A percentile compares a stretch with the other conserved stretches of the same genome.
phyloP scores from a whole-genome alignment of 2,113 vertebrate genomes.

The Sinocyclocheilus anophthalmus region DNA sequence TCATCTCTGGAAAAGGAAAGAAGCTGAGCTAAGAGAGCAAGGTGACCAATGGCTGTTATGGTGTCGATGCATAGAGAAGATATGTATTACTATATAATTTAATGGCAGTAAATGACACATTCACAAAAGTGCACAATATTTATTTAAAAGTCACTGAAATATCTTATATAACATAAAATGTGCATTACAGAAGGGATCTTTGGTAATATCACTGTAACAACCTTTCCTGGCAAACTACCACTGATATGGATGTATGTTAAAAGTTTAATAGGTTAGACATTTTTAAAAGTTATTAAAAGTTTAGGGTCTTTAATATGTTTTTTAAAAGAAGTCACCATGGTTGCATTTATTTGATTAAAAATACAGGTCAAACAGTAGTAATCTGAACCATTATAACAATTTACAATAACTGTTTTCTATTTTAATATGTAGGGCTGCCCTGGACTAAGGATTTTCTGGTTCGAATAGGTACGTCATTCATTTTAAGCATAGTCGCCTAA shows the following conservation, averaged over 20 bases:
- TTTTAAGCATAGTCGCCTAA: too few relatives aligned
- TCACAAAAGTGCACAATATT: background rate
- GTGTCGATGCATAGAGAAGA: background rate
- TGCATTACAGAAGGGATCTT: background rate
- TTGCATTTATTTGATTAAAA: background rate
- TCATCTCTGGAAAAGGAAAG: background rate
- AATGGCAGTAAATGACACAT: conserved; percentile 1
- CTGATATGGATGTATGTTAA: too few relatives aligned
- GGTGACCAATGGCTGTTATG: background rate
- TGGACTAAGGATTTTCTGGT: too few relatives aligned
- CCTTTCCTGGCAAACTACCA: too few relatives aligned
- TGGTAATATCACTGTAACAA: too few relatives aligned
- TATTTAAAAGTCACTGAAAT: background rate
- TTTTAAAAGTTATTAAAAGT: background rate
- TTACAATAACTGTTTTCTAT: too few relatives aligned
- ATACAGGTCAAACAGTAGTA: background rate
- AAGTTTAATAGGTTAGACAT: too few relatives aligned
- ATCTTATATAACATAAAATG: background rate
- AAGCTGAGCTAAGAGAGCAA: background rate
- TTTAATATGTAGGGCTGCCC: too few relatives aligned
- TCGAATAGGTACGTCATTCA: too few relatives aligned
- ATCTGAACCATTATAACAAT: background rate
- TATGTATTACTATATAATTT: background rate
- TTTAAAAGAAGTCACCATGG: background rate
- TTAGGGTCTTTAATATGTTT: background rate